phyloP scores from a whole-genome alignment of 1,140 invertebrate species.

The Caenorhabditis inopinata region DNA sequence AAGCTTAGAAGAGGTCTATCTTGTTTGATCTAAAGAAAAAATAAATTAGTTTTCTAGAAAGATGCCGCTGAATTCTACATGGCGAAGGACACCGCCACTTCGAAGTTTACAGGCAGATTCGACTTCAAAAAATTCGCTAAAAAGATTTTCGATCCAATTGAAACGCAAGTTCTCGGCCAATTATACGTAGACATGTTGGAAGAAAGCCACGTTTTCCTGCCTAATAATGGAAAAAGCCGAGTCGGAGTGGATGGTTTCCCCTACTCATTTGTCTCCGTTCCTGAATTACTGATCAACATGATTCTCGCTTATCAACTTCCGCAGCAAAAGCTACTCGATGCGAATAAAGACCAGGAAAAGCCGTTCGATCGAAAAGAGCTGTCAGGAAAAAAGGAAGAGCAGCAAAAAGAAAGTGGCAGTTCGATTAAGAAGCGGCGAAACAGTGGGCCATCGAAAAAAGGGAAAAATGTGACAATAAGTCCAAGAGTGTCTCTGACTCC shows the following conservation, averaged over 20 bases:
- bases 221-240: neutral
- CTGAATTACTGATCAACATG: slow-evolving; percentile 8
- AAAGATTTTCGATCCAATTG: slow-evolving; percentile 28
- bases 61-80: neutral
- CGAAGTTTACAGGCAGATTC: slow-evolving; percentile 3
- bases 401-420: neutral
- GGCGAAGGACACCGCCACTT: neutral
- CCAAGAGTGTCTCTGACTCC: neutral
- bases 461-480: slow-evolving; percentile 11
- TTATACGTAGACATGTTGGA: slow-evolving; percentile 22
- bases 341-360: neutral
- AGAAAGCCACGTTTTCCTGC: neutral
- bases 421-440: neutral
- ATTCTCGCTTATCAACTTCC: slow-evolving; percentile 32
- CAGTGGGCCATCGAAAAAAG: neutral
- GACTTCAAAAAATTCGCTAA: neutral
- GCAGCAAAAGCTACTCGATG: neutral
- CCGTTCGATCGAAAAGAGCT: neutral
- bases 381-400: too few species aligned
- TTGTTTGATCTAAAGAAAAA: too few species aligned
- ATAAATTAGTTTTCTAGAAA: neutral
- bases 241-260: neutral
- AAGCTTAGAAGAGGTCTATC: too few species aligned
- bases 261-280: neutral
- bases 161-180: neutral